Conservation (phyloP, 2,888 invertebrate genomes). For the Neoitamus cyanurus region DNA sequence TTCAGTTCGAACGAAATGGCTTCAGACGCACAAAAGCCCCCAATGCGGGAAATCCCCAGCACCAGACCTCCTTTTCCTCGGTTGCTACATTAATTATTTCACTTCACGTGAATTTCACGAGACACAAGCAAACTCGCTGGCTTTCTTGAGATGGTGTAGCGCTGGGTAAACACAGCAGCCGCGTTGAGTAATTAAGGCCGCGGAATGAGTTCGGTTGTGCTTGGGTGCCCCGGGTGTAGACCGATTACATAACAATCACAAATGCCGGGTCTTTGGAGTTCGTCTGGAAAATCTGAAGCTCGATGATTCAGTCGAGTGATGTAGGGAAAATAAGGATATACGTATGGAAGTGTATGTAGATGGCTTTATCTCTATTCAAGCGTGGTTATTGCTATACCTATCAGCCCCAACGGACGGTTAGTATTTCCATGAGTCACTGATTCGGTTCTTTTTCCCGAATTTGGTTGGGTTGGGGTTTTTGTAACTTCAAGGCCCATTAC, state of each 20-base stretch:
- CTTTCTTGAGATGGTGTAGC: neutral
- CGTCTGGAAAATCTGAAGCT: neutral
- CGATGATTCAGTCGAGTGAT: neutral
- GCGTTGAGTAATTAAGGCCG: neutral
- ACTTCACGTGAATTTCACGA: constrained; percentile 15
- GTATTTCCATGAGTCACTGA: neutral
- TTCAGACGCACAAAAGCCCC: neutral
- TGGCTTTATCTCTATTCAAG: neutral
- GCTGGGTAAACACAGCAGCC: neutral
- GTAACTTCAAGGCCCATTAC: neutral
- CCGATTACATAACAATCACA: neutral
- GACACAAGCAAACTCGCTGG: neutral
- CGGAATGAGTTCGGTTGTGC: neutral
- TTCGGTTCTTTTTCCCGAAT: neutral
- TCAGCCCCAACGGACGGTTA: neutral
- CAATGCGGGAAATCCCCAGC: neutral
- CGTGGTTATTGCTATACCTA: neutral
- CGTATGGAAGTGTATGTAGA: neutral
- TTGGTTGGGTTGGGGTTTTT: neutral
- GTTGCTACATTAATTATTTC: neutral
- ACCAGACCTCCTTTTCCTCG: neutral
- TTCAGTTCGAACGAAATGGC: neutral
- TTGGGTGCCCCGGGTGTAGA: neutral
- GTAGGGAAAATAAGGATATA: neutral
- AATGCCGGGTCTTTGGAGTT: neutral